A percentile compares a stretch with the other conserved stretches of the same genome.
Conservation (phyloP, 2,797 vertebrate species). For the Enteromius anoplus region DNA sequence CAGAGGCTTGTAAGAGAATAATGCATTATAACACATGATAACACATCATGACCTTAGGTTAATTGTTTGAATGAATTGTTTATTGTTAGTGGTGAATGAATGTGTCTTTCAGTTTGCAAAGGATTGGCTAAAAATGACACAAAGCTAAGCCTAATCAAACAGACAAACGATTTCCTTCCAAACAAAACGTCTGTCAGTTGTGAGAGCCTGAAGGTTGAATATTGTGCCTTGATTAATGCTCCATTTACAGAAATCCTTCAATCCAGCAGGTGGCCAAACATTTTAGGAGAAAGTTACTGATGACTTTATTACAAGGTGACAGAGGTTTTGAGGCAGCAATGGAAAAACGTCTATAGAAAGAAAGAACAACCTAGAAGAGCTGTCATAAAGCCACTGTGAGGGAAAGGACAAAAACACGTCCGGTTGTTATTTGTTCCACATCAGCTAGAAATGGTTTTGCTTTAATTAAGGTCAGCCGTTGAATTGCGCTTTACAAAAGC, state of each 20-base stretch:
- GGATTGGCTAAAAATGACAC: neutral
- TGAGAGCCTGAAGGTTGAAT: slow-evolving; percentile 20
- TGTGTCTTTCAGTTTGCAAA: neutral
- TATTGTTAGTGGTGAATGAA: neutral
- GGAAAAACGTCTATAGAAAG: slow-evolving; percentile 40
- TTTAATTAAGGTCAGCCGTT: slow-evolving; percentile 59
- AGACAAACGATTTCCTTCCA: slow-evolving; percentile 21
- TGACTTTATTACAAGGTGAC: slow-evolving; percentile 54
- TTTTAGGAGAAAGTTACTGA: slow-evolving; percentile 54
- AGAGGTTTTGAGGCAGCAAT: slow-evolving; percentile 27
- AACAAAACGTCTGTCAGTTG: neutral
- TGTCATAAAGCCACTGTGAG: slow-evolving; percentile 33
- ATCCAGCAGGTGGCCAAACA: slow-evolving; percentile 32
- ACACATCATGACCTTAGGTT: slow-evolving; percentile 9
- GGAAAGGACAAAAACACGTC: slow-evolving; percentile 49
- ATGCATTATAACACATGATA: slow-evolving; percentile 12
- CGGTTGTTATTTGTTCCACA: slow-evolving; percentile 59
- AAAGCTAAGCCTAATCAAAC: slow-evolving; percentile 6
- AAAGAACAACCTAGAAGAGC: slow-evolving; percentile 23
- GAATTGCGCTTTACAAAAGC: slow-evolving; percentile 66
- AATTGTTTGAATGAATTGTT: slow-evolving; percentile 3
- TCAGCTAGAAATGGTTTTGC: slow-evolving; percentile 57
- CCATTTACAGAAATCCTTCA: slow-evolving; percentile 30
- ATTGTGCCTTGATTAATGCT: slow-evolving; percentile 27
- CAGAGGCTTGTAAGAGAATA: neutral